Evolutionary conservation across 2,888 invertebrate genomes (phyloP).

Genomic region (Drosophila koepferae): DNA sequence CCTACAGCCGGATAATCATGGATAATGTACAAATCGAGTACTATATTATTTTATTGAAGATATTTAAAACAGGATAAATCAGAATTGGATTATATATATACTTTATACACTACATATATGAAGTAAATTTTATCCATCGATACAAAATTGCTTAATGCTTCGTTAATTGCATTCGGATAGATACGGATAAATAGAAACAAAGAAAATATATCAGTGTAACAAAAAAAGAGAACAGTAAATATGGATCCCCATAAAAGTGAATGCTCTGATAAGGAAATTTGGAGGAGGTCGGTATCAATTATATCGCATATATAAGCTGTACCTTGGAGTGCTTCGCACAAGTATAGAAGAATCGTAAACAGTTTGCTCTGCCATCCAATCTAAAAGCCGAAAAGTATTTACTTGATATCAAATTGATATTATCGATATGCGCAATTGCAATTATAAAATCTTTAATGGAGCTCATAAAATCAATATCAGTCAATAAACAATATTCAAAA

Average conservation of each 20-base stretch:
- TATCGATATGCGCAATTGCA: slow-evolving; percentile 1
- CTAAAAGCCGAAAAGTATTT: slow-evolving; percentile 2
- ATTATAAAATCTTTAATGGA: background rate
- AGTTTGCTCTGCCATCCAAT: background rate
- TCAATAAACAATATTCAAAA: slow-evolving; percentile 2
- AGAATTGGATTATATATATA: background rate
- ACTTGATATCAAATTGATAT: slow-evolving; percentile 9
- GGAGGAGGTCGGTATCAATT: background rate
- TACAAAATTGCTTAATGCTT: background rate
- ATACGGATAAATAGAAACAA: background rate
- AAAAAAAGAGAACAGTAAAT: background rate
- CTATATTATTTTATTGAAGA: background rate
- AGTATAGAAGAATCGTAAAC: background rate
- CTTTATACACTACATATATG: background rate
- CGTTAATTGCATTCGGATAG: background rate
- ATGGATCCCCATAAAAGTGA: background rate
- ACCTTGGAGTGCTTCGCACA: background rate
- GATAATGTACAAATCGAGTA: background rate
- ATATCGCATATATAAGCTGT: background rate
- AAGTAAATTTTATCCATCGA: background rate
- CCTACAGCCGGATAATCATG: background rate
- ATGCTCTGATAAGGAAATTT: background rate
- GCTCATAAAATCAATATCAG: background rate
- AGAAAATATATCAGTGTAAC: background rate
- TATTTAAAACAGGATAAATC: background rate